Percentiles rank a stretch among this genome's conserved stretches.
phyloP scores from a whole-genome alignment of 1,140 invertebrate species.

The Macrostomum lignano region DNA sequence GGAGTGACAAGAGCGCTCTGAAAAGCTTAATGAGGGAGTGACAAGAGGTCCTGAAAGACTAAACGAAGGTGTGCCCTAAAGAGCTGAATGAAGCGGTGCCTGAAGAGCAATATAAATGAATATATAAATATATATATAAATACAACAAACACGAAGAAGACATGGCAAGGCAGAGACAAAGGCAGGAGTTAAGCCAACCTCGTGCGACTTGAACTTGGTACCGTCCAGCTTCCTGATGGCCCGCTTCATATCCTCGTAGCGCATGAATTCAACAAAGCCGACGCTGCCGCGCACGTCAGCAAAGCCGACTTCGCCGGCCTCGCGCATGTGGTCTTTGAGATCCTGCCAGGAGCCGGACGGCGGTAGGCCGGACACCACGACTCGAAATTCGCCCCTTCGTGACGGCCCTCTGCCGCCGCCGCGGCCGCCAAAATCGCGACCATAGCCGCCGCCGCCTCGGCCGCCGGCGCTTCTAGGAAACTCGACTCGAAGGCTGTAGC shows the following conservation, averaged over 20 bases:
- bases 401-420: conserved; percentile 27
- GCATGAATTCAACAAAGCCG: conserved; percentile 79
- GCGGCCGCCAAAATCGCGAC: conserved; percentile 22
- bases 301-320: conserved; percentile 92
- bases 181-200: too few species aligned
- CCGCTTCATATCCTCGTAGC: conserved; percentile 95
- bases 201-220: conserved; percentile 81
- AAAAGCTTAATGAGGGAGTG: too few species aligned
- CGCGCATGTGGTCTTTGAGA: conserved; percentile 93
- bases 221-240: conserved; percentile 89
- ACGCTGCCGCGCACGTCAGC: conserved; percentile 94
- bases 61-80: too few species aligned
- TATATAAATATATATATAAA: conserved; percentile 3
- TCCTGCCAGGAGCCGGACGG: conserved; percentile 83
- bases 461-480: conserved; percentile 33
- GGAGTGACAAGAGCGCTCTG: too few species aligned
- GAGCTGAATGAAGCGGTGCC: too few species aligned
- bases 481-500: conserved; percentile 75
- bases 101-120: too few species aligned
- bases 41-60: too few species aligned
- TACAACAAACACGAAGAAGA: too few species aligned
- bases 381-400: conserved; percentile 21
- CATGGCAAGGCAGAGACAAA: too few species aligned
- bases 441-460: conserved; percentile 12
- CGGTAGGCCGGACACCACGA: conserved; percentile 35